Evolutionary conservation across 2,113 vertebrate species (phyloP), one percentile per base, ranked within the genome.

Genomic region (Pedionomus torquatus): DNA sequence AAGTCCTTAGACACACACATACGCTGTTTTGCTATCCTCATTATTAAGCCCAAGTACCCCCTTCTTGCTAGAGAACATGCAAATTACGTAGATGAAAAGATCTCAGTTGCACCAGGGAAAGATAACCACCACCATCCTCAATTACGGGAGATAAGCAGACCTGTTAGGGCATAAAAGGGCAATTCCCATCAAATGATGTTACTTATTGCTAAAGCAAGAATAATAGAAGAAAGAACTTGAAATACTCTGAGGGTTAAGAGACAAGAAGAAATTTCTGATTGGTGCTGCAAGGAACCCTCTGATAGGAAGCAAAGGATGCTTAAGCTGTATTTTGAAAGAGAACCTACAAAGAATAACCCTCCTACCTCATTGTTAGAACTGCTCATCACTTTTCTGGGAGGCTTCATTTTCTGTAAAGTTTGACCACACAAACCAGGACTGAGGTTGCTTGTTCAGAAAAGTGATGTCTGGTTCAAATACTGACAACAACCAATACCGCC

Each of bases 311-410:
- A 82, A 91, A 93, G 43, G 28, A 57, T 79, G 76, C 51, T 95
- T 71, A 93, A 95, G 93, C 88, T 87, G 71, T 55, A 61, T 92
- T 92, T 95, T 91, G 52, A 90, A 93, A 97, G 65, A 95, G 83
- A 91, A 79, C 94, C 96, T 96, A 37, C 83, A 49, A 89, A 95
- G 89, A 92, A 95, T 71, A 89, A 95, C 93, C 93, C 65, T 95
- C 96, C 90, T 97, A 96, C 96, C 96, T 97, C 95, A 71, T 96
- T 81, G 85, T 95, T 93, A 97, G 96, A 96, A 96, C 94, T 93
- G 96, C 83, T 97, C 96, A 97, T 92, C 96, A 89, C 80, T 95
- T 96, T 97, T 96, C 95, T 96, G 94, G 97, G 65, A 96, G 79
- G 90, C 94, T 95, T 96, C 96, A 75, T 95, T 87, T 92, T 97